Evolutionary conservation across 1,140 invertebrate species (phyloP), one percentile per base, ranked within the genome.

Genomic region (Choristoneura fumiferana): DNA sequence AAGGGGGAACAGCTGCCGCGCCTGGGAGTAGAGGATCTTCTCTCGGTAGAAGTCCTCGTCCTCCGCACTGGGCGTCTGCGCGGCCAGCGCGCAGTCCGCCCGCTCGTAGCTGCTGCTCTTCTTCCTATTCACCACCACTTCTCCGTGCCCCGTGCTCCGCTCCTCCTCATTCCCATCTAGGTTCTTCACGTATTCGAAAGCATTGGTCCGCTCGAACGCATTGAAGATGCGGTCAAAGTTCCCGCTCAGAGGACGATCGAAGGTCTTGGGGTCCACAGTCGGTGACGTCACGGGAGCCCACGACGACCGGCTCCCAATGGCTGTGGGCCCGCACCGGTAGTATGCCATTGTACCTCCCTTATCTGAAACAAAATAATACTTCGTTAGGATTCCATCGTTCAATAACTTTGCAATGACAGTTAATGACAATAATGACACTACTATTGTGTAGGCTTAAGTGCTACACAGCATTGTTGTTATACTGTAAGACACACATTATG

Each of bases 41-140:
- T 94, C 94, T 69, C 94, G 92, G 78, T 94, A 95, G 62, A 94
- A 94, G 69, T 94, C 93, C 55, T 92, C 94, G 61, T 95, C 94
- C 64, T 94, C 92, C 0, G 91, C 90, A 55, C 91, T 92, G 2
- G 91, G 90, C 1, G 91, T 89, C 52, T 92, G 91, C 29, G 86
- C 87, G 2, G 89, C 89, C 71, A 90, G 71, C 34, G 86, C 85
- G 56, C 92, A 90, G 63, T 92, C 92, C 18, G 91, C 91, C 14
- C 89, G 75, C 60, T 92, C 90, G 73, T 90, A 92, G 18, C 88
- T 90, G 62, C 89, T 90, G 60, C 84, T 84, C 75, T 87, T 76
- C 63, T 81, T 89, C 37, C 86, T 77, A 40, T 89, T 89, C 14
- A 89, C 87, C 13, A 90, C 73, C 29, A 89, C 64, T 18, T 90